Evolutionary conservation across 2,888 invertebrate species (phyloP).

Genomic region (Agrochola litura): DNA sequence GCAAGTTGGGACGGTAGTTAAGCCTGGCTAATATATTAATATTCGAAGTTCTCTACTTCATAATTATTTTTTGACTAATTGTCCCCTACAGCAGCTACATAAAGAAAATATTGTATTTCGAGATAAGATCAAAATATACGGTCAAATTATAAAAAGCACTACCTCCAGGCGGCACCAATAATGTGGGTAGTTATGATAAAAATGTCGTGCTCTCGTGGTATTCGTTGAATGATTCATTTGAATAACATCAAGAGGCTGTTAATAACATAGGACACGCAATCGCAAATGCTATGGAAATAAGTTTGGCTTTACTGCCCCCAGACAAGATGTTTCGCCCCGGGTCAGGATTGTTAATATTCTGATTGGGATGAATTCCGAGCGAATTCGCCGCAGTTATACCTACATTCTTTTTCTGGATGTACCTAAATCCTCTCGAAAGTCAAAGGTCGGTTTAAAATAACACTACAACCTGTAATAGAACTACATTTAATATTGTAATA

Average conservation of each 20-base stretch:
- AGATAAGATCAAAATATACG: conserved; percentile 42
- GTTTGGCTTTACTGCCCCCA: conserved; percentile 69
- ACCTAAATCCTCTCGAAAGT: background rate
- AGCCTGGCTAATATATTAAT: background rate
- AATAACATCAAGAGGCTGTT: conserved; percentile 68
- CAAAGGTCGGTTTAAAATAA: background rate
- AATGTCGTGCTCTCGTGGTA: conserved; percentile 66
- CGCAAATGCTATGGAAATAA: conserved; percentile 75
- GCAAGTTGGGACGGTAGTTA: background rate
- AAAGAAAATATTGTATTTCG: conserved; percentile 41
- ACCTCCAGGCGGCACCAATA: conserved; percentile 40
- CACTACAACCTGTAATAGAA: background rate
- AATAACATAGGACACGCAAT: conserved; percentile 81
- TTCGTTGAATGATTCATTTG: conserved; percentile 71
- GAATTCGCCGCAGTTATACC: conserved; percentile 56
- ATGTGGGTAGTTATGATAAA: conserved; percentile 61
- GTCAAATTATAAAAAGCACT: conserved; percentile 33
- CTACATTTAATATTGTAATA: background rate
- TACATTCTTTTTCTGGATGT: background rate
- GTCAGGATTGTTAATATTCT: conserved; percentile 72
- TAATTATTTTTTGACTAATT: conserved; percentile 29
- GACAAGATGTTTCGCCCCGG: conserved; percentile 74
- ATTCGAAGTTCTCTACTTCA: conserved; percentile 3
- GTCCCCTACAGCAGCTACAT: conserved; percentile 31
- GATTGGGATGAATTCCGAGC: conserved; percentile 65